A percentile compares a stretch with the other conserved stretches of the same genome.
Conservation (phyloP, 2,113 vertebrate species). For the Takifugu bimaculatus region DNA sequence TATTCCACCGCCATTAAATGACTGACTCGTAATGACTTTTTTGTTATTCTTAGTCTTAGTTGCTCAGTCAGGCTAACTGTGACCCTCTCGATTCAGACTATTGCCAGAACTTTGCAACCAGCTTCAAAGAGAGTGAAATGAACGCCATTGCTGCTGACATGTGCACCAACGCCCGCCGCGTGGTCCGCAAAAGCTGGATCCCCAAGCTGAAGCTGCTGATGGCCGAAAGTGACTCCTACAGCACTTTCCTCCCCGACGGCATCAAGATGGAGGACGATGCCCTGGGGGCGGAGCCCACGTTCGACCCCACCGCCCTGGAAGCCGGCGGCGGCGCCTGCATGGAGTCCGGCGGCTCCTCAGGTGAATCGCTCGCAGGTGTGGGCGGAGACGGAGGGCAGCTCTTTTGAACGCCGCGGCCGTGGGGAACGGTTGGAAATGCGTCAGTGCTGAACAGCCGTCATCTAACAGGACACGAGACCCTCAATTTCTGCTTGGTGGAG, state of each 20-base stretch:
- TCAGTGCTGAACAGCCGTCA: slow-evolving; percentile 41
- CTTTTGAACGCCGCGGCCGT: slow-evolving; percentile 64
- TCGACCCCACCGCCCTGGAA: slow-evolving; percentile 75
- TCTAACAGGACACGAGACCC: slow-evolving; percentile 59
- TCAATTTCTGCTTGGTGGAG: slow-evolving; percentile 46
- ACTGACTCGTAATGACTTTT: too few species aligned
- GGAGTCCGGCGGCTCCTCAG: slow-evolving; percentile 67
- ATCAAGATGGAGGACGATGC: slow-evolving; percentile 88
- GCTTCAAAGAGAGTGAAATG: slow-evolving; percentile 98
- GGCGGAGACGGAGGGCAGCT: slow-evolving; percentile 70
- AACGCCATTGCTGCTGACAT: slow-evolving; percentile 94
- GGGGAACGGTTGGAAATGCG: slow-evolving; percentile 38
- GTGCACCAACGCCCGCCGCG: slow-evolving; percentile 94
- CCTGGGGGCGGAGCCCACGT: slow-evolving; percentile 75
- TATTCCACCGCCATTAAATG: too few species aligned
- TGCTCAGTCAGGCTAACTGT: neutral
- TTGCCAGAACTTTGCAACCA: slow-evolving; percentile 96
- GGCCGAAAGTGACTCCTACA: slow-evolving; percentile 87
- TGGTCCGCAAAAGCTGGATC: slow-evolving; percentile 96
- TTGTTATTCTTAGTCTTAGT: neutral
- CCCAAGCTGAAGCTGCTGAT: slow-evolving; percentile 90
- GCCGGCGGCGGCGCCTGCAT: slow-evolving; percentile 48
- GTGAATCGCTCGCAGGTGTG: slow-evolving; percentile 71
- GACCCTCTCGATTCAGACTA: slow-evolving; percentile 77
- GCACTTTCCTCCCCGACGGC: slow-evolving; percentile 84